A percentile compares a stretch with the other conserved stretches of the same genome.
Evolutionary conservation across 2,888 invertebrate species (phyloP).

Genomic region (Cheilosia grossa): DNA sequence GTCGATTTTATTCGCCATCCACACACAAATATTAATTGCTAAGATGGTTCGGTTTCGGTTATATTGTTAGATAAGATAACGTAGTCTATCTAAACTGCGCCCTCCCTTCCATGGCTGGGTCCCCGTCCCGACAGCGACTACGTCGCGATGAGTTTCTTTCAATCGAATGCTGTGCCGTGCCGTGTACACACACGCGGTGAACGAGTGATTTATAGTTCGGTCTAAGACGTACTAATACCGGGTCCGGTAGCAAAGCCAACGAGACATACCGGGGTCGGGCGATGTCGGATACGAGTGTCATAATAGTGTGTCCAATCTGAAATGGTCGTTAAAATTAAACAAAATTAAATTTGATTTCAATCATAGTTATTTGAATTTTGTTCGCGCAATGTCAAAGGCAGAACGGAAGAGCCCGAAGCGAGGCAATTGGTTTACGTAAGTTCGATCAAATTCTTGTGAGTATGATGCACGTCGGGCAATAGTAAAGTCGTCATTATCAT

Average conservation of each 20-base stretch:
- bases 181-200: conserved; percentile 48
- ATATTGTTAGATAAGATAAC: conserved; percentile 67
- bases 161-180: conserved; percentile 58
- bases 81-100: conserved; percentile 30
- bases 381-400: conserved; percentile 66
- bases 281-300: conserved; percentile 18
- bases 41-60: conserved; percentile 51
- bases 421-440: conserved; percentile 83
- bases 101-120: conserved; percentile 14
- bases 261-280: conserved; percentile 52
- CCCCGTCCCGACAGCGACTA: background rate
- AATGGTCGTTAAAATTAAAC: conserved; percentile 50
- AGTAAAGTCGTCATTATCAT: conserved; percentile 16
- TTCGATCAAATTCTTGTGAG: conserved; percentile 63
- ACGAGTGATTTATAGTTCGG: conserved; percentile 22
- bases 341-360: conserved; percentile 17
- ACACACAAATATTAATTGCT: conserved; percentile 60
- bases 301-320: conserved; percentile 18
- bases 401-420: conserved; percentile 79
- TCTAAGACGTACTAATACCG: conserved; percentile 1
- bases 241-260: background rate
- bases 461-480: too few relatives aligned
- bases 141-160: conserved; percentile 49
- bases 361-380: conserved; percentile 27
- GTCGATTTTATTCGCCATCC: conserved; percentile 22